Evolutionary conservation across 2,113 vertebrate species (phyloP).

Genomic region (Sturnus vulgaris): DNA sequence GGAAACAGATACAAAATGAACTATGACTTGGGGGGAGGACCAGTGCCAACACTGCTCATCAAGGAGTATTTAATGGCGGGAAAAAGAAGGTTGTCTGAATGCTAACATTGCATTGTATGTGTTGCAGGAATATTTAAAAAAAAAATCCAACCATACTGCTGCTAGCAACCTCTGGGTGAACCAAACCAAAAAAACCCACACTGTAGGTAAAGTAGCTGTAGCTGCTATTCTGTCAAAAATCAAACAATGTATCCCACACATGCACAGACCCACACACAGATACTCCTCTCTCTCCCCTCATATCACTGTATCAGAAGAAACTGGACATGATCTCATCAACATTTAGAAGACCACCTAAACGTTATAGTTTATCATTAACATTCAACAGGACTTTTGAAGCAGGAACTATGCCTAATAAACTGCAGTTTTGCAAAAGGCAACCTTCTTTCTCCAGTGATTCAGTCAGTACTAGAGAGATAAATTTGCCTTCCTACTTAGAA

Average conservation of each 20-base stretch:
- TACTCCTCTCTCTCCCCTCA: neutral
- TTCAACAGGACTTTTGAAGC: neutral
- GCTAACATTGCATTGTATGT: neutral
- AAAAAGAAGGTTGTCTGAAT: neutral
- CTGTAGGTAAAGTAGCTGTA: neutral
- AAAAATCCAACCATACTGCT: neutral
- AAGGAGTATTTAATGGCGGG: neutral
- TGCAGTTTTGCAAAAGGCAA: neutral
- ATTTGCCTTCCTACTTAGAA: neutral
- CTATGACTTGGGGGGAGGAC: neutral
- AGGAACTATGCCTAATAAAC: neutral
- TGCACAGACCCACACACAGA: neutral
- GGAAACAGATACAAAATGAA: constrained; percentile 60
- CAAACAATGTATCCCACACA: neutral
- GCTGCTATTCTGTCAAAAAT: neutral
- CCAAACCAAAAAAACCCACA: neutral
- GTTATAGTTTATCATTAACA: neutral
- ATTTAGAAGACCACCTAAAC: neutral
- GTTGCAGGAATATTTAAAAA: neutral
- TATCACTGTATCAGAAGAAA: neutral
- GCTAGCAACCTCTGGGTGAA: neutral
- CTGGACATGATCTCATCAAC: neutral
- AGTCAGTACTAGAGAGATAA: neutral
- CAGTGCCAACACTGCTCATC: constrained; percentile 6
- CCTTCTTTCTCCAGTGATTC: neutral